Evolutionary conservation across 2,113 vertebrate species (phyloP).

Genomic region (Pimephales promelas): DNA sequence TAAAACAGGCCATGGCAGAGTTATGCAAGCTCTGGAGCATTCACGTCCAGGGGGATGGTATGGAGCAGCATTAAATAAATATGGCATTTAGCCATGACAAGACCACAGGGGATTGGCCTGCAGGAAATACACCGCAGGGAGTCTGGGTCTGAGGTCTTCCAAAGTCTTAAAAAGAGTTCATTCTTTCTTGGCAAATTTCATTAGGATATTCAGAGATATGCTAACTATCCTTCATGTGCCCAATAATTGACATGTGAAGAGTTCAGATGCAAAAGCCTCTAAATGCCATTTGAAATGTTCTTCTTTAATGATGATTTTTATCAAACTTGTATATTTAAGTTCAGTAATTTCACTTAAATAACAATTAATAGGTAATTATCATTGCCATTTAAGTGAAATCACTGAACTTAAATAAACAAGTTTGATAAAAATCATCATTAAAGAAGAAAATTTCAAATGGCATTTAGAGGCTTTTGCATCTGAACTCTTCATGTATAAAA

Average conservation of each 20-base stretch:
- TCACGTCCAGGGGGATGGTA: constrained; percentile 1
- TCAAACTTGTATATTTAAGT: too few species aligned
- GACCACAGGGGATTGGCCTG: background rate
- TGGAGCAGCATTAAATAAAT: constrained; percentile 28
- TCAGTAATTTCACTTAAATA: too few species aligned
- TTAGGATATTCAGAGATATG: background rate
- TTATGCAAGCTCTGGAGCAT: constrained; percentile 31
- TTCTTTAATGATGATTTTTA: too few species aligned
- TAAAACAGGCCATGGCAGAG: constrained; percentile 19
- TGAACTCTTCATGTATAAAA: too few species aligned
- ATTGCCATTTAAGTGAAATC: too few species aligned
- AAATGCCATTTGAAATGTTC: too few species aligned
- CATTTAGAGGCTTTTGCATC: too few species aligned
- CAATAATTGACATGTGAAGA: background rate
- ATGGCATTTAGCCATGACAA: constrained; percentile 28
- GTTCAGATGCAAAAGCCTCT: too few species aligned
- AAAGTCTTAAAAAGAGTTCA: background rate
- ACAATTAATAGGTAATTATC: too few species aligned
- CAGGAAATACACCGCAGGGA: background rate
- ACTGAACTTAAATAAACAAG: too few species aligned
- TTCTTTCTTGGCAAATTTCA: background rate
- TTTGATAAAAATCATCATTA: too few species aligned
- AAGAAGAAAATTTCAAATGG: too few species aligned
- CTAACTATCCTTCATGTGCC: background rate
- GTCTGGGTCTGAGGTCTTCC: background rate